phyloP scores from a whole-genome alignment of 2,113 vertebrate species.

The Felis catus region DNA sequence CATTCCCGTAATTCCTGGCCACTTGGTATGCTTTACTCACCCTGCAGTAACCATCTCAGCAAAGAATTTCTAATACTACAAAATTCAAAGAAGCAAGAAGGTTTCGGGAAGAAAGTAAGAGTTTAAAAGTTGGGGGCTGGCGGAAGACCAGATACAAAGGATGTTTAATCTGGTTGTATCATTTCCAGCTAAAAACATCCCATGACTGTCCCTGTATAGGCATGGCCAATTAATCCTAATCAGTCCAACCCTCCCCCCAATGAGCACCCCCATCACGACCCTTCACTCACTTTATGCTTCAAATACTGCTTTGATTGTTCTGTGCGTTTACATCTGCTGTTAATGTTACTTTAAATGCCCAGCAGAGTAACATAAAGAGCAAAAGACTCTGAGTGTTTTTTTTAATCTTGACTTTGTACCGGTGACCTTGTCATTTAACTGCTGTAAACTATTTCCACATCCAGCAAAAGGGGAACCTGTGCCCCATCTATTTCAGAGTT shows the following conservation, averaged over 20 bases:
- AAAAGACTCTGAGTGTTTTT: not conserved
- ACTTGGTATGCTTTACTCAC: not conserved
- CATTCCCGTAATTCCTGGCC: not conserved
- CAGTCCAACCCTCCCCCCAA: not conserved
- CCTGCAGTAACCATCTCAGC: rapidly evolving
- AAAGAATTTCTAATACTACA: not conserved
- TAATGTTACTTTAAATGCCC: not conserved
- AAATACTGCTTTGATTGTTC: not conserved
- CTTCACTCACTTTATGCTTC: not conserved
- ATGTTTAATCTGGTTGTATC: not conserved
- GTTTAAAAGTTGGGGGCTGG: not conserved
- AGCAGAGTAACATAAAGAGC: not conserved
- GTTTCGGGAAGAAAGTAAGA: not conserved
- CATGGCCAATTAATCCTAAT: not conserved
- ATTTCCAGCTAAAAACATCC: not conserved
- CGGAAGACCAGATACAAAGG: not conserved
- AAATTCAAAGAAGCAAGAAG: not conserved
- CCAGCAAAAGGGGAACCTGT: not conserved
- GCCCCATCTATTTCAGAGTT: not conserved
- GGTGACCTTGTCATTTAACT: not conserved
- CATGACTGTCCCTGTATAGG: too few species aligned
- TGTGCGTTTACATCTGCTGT: not conserved
- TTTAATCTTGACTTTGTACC: not conserved
- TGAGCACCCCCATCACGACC: not conserved
- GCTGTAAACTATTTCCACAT: not conserved